phyloP scores from a whole-genome alignment of 2,113 vertebrate species.

The Sigmodon hispidus region DNA sequence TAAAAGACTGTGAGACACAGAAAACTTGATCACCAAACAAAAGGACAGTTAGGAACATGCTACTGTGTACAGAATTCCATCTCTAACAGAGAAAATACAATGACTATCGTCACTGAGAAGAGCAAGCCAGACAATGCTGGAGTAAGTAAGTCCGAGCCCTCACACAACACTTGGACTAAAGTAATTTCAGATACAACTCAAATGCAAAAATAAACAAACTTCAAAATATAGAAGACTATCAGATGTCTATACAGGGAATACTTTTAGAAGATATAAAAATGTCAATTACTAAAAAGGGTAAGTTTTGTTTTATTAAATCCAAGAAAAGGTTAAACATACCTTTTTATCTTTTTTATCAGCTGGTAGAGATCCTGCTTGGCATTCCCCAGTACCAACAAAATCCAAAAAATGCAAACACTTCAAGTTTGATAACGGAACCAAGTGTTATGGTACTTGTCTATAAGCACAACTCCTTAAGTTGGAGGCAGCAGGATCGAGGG shows the following conservation, averaged over 20 bases:
- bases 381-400: not conserved
- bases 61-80: not conserved
- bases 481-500: not conserved
- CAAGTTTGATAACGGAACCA: not conserved
- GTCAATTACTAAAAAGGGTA: not conserved
- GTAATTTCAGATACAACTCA: not conserved
- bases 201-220: constrained; percentile 36
- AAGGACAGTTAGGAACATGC: not conserved
- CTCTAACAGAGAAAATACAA: not conserved
- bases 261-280: constrained; percentile 24
- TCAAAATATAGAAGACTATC: not conserved
- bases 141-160: not conserved
- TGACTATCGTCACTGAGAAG: not conserved
- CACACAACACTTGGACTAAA: not conserved
- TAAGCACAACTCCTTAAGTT: not conserved
- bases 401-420: not conserved
- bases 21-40: not conserved
- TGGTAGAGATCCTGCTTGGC: not conserved
- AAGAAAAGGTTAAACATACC: not conserved
- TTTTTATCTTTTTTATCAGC: no score
- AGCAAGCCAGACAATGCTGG: not conserved
- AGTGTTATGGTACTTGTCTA: not conserved
- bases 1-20: not conserved
- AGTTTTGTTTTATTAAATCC: constrained; percentile 16
- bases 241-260: constrained; percentile 19